These are phyloP conservation scores for Drosophila novamexicana DNA, from an alignment of 1,140 invertebrate species.

Conservation along the genomic window DNA sequence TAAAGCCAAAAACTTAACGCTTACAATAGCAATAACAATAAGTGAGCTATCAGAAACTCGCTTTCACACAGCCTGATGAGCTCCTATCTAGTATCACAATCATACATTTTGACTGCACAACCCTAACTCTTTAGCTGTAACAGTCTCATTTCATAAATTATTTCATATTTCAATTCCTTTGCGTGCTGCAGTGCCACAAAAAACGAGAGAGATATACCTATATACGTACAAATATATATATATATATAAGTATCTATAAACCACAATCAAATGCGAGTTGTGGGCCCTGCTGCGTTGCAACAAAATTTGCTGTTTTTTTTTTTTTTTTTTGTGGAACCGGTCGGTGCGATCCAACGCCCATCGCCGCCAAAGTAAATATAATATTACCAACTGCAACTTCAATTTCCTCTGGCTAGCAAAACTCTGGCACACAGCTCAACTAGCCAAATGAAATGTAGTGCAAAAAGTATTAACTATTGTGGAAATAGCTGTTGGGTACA, in stretches of 20 bases:
- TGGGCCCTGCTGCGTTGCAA: conserved; percentile 50
- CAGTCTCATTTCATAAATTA: conserved; percentile 64
- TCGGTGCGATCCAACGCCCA: not conserved
- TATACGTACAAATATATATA: not conserved
- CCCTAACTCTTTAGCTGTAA: conserved; percentile 11
- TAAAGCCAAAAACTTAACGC: conserved; percentile 25
- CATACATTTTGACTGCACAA: conserved; percentile 33
- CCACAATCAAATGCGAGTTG: conserved; percentile 28
- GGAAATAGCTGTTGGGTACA: not conserved
- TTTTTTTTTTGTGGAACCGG: conserved; percentile 22
- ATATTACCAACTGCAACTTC: conserved; percentile 56
- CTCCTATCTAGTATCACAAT: conserved; percentile 23
- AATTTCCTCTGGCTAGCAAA: conserved; percentile 39
- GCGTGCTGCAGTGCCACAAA: conserved; percentile 46
- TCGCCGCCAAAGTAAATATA: conserved; percentile 60
- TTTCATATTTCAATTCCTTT: conserved; percentile 76
- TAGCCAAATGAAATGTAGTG: conserved; percentile 1
- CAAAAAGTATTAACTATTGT: not conserved
- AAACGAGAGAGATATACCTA: conserved; percentile 1
- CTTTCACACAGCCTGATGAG: not conserved
- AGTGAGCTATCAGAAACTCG: conserved; percentile 35
- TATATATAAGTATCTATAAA: not conserved
- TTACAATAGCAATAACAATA: conserved; percentile 43
- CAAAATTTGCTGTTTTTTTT: conserved; percentile 46
- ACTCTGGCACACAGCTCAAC: conserved; percentile 5